Evolutionary conservation across 2,113 vertebrate genomes (phyloP).

Genomic region (Planiliza haematocheilus): DNA sequence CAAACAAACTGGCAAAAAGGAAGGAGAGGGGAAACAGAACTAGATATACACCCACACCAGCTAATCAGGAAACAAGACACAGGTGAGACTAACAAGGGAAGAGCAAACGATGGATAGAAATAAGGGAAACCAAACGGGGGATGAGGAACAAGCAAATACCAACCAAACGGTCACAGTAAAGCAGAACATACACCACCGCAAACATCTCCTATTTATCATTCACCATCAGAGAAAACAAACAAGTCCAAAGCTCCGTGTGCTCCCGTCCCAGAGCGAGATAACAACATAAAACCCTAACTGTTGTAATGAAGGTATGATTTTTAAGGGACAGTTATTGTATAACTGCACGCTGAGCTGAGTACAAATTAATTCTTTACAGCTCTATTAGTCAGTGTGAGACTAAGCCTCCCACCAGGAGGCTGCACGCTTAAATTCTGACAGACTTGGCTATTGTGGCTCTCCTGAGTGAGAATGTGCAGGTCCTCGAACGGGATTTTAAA

Average conservation of each 20-base stretch:
- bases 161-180: too few species aligned
- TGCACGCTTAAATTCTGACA: slow-evolving; percentile 26
- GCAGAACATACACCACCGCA: too few species aligned
- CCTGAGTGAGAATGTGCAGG: not conserved
- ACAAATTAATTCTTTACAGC: slow-evolving; percentile 48
- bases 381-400: slow-evolving; percentile 38
- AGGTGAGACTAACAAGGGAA: too few species aligned
- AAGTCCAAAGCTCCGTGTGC: not conserved
- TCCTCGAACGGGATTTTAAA: slow-evolving; percentile 8
- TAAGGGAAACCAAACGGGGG: too few species aligned
- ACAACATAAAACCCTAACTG: slow-evolving; percentile 21
- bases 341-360: slow-evolving; percentile 41
- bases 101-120: too few species aligned
- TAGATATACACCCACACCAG: too few species aligned
- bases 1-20: too few species aligned
- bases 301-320: slow-evolving; percentile 40
- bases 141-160: too few species aligned
- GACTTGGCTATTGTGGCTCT: slow-evolving; percentile 6
- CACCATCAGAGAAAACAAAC: slow-evolving; percentile 7
- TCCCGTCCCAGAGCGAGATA: slow-evolving; percentile 8
- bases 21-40: too few species aligned
- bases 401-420: slow-evolving; percentile 20
- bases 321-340: slow-evolving; percentile 48
- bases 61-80: too few species aligned
- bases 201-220: too few species aligned